Conservation (phyloP, 2,797 vertebrate genomes). For the Muscicapa comitata region DNA sequence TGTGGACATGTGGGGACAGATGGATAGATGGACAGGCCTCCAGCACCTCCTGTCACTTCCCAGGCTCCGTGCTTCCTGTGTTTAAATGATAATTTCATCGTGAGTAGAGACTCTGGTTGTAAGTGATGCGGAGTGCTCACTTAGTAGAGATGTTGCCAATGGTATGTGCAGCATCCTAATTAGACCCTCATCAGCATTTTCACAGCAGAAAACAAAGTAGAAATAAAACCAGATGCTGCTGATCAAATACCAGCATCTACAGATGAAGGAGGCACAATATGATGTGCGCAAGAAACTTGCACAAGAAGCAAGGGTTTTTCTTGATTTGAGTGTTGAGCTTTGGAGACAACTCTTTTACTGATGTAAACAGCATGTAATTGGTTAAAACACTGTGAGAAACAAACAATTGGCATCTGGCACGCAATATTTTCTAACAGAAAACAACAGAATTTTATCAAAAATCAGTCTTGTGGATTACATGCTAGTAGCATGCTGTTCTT, state of each 20-base stretch:
- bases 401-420: slow-evolving; percentile 35
- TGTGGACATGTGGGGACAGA: not conserved
- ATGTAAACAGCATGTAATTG: slow-evolving; percentile 12
- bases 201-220: slow-evolving; percentile 43
- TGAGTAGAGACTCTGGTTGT: slow-evolving; percentile 38
- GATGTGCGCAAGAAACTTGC: not conserved
- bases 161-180: slow-evolving; percentile 63
- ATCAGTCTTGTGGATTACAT: slow-evolving; percentile 26
- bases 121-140: slow-evolving; percentile 10
- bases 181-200: slow-evolving; percentile 23
- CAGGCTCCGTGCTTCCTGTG: not conserved
- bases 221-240: not conserved
- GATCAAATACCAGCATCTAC: not conserved
- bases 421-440: slow-evolving; percentile 39
- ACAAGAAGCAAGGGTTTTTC: not conserved
- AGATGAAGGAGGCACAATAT: not conserved
- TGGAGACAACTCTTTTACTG: not conserved
- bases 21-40: not conserved
- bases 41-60: slow-evolving; percentile 40
- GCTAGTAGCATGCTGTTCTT: slow-evolving; percentile 15
- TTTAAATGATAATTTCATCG: slow-evolving; percentile 57
- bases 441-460: slow-evolving; percentile 44
- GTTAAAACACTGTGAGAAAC: slow-evolving; percentile 21
- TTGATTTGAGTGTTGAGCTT: not conserved
- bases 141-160: slow-evolving; percentile 50